These are phyloP conservation scores for Cyclura pinguis DNA, from an alignment of 2,797 vertebrate species.

Conservation along the genomic window DNA sequence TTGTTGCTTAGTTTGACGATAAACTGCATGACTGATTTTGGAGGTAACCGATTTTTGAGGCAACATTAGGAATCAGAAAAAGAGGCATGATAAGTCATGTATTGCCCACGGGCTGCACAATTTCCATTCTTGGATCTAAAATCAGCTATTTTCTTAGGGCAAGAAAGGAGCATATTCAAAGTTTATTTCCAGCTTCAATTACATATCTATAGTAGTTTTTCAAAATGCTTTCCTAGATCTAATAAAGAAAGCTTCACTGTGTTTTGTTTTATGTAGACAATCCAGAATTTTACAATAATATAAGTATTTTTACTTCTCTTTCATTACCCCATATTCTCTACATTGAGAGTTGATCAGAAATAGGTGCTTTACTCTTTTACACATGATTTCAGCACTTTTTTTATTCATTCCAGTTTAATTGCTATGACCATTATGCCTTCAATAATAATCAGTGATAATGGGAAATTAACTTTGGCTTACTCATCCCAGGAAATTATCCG, in stretches of 20 bases:
- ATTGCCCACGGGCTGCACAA: too few species aligned
- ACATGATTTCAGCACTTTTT: conserved; percentile 45
- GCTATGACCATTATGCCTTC: conserved; percentile 52
- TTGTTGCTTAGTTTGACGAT: too few species aligned
- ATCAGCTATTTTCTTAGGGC: neutral
- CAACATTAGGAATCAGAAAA: too few species aligned
- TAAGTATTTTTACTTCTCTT: neutral
- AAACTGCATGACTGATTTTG: too few species aligned
- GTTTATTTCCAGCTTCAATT: neutral
- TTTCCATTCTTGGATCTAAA: too few species aligned
- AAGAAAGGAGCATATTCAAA: neutral
- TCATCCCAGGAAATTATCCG: conserved; percentile 62
- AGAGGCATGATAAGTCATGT: too few species aligned
- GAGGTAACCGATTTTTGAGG: too few species aligned
- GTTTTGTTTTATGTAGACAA: conserved; percentile 1
- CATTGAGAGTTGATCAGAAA: conserved; percentile 56
- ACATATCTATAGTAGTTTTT: neutral
- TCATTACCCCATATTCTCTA: conserved; percentile 34
- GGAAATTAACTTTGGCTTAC: conserved; percentile 54
- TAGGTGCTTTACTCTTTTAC: conserved; percentile 58
- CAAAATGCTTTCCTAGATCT: conserved; percentile 34
- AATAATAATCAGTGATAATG: conserved; percentile 60
- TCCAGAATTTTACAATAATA: conserved; percentile 29
- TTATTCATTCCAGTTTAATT: conserved; percentile 68
- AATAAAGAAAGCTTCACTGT: neutral